phyloP scores from a whole-genome alignment of 2,113 vertebrate genomes.

The Sylvilagus bachmani region DNA sequence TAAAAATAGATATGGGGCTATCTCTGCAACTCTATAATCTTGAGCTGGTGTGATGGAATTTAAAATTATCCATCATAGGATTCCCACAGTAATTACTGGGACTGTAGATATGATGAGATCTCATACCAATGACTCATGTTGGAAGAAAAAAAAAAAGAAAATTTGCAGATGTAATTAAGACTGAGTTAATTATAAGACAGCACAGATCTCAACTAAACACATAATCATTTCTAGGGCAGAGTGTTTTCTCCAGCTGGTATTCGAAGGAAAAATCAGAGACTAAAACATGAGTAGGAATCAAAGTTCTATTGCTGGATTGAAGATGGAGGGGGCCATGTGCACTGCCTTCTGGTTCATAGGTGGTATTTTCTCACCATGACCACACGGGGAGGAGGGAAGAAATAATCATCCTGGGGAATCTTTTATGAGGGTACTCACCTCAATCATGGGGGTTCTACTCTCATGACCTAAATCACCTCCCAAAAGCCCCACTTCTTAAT shows the following conservation, averaged over 20 bases:
- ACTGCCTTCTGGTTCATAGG: neutral
- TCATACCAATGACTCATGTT: neutral
- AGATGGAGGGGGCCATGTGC: neutral
- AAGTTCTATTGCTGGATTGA: neutral
- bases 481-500: neutral
- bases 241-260: neutral
- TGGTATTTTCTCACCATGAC: neutral
- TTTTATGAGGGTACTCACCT: too few relatives aligned
- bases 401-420: neutral
- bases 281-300: neutral
- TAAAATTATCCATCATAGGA: neutral
- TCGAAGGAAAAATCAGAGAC: neutral
- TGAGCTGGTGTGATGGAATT: neutral
- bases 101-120: neutral
- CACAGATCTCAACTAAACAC: neutral
- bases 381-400: neutral
- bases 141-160: neutral
- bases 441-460: neutral
- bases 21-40: neutral
- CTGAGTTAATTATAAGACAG: neutral
- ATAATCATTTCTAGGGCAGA: neutral
- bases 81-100: neutral
- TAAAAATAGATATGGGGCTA: neutral
- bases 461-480: neutral
- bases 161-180: neutral